A percentile compares a stretch with the other conserved stretches of the same genome.
These are phyloP conservation scores for Myotis pilosus DNA, from an alignment of 2,797 vertebrate genomes.

Conservation along the genomic window DNA sequence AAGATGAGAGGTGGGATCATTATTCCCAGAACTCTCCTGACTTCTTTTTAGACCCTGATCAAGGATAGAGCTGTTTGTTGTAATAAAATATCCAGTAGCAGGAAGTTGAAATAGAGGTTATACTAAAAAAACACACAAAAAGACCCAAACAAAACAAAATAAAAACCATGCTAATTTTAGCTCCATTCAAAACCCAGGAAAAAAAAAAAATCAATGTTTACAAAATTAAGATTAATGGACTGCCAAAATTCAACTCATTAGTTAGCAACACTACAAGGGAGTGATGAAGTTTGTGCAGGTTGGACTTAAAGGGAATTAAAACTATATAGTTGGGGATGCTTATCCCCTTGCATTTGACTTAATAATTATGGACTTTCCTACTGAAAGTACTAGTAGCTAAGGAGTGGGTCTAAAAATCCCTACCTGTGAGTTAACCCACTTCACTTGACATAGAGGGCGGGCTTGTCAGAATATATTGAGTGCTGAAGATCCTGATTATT, in stretches of 20 bases:
- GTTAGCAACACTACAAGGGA: slow-evolving; percentile 7
- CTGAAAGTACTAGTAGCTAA: slow-evolving; percentile 1
- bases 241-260: slow-evolving; percentile 56
- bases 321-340: neutral
- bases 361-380: slow-evolving; percentile 34
- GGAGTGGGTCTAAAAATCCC: slow-evolving; percentile 13
- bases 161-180: slow-evolving; percentile 54
- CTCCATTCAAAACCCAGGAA: slow-evolving; percentile 25
- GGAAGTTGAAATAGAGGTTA: slow-evolving; percentile 64
- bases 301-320: slow-evolving; percentile 47
- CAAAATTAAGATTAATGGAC: slow-evolving; percentile 61
- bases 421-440: slow-evolving; percentile 33
- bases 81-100: slow-evolving; percentile 52
- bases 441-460: neutral
- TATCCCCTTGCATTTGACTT: slow-evolving; percentile 28
- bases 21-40: slow-evolving; percentile 57
- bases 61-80: slow-evolving; percentile 59
- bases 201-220: slow-evolving; percentile 41
- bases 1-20: slow-evolving; percentile 47
- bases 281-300: neutral
- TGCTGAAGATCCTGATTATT: slow-evolving; percentile 40
- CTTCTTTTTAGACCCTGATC: slow-evolving; percentile 43
- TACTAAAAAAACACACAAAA: slow-evolving; percentile 34
- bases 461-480: slow-evolving; percentile 39
- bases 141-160: neutral